These are phyloP conservation scores for Microplitis mediator DNA, from an alignment of 1,140 invertebrate genomes.

Conservation along the genomic window DNA sequence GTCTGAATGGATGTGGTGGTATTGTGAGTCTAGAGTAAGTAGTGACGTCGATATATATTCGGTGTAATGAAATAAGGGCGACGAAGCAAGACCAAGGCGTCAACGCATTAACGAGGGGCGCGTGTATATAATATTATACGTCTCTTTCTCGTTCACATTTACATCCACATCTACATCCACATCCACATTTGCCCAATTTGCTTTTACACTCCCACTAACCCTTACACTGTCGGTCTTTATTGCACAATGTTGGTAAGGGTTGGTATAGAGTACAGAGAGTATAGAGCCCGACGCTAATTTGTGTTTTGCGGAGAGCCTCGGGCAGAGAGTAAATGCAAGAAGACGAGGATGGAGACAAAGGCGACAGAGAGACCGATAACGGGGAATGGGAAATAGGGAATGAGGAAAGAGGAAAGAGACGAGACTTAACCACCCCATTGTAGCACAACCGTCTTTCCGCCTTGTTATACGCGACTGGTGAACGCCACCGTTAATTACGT, in stretches of 20 bases:
- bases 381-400: conserved; percentile 28
- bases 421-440: conserved; percentile 24
- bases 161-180: neutral
- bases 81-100: conserved; percentile 37
- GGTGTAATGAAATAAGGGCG: neutral
- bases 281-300: conserved; percentile 44
- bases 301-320: conserved; percentile 45
- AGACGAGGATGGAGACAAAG: conserved; percentile 6
- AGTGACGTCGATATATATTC: conserved; percentile 1
- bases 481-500: conserved; percentile 57
- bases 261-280: neutral
- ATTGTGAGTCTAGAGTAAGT: neutral
- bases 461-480: conserved; percentile 48
- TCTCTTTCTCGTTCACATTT: neutral
- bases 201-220: neutral
- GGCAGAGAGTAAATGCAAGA: neutral
- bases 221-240: neutral
- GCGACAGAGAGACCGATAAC: conserved; percentile 8
- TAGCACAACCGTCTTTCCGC: conserved; percentile 40
- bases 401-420: conserved; percentile 20
- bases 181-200: too few species aligned
- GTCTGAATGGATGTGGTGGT: neutral
- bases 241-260: conserved; percentile 29
- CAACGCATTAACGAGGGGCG: conserved; percentile 47
- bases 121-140: neutral